phyloP scores from a whole-genome alignment of 2,888 invertebrate genomes.

The Xestia xanthographa region DNA sequence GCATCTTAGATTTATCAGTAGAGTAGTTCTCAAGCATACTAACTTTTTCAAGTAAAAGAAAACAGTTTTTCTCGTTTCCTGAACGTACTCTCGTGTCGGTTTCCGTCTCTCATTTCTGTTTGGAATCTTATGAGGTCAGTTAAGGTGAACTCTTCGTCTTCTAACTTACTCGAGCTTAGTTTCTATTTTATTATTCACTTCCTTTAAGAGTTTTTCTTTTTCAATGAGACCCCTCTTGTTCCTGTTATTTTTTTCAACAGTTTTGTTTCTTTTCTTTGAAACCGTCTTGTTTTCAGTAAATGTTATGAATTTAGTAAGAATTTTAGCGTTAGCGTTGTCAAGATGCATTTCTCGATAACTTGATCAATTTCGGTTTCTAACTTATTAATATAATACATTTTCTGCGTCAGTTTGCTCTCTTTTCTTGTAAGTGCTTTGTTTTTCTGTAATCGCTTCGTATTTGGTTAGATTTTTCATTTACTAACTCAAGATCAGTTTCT shows the following conservation, averaged over 20 bases:
- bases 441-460: too few relatives aligned
- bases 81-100: not conserved
- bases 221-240: not conserved
- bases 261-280: too few relatives aligned
- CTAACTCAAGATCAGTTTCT: too few relatives aligned
- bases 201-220: not conserved
- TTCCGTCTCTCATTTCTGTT: not conserved
- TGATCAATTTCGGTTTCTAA: not conserved
- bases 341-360: not conserved
- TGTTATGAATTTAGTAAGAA: not conserved
- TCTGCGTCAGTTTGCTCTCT: not conserved
- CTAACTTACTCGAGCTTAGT: not conserved
- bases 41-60: constrained; percentile 2
- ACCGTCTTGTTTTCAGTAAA: not conserved
- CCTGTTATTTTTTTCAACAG: not conserved
- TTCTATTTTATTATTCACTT: not conserved
- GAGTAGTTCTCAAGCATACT: constrained; percentile 22
- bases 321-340: not conserved
- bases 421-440: too few relatives aligned
- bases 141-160: not conserved
- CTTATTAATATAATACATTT: not conserved
- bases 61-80: constrained; percentile 12
- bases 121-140: not conserved
- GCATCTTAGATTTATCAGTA: constrained; percentile 1
- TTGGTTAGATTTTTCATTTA: too few relatives aligned